Evolutionary conservation across 1,140 invertebrate species (phyloP), one percentile per base, ranked within the genome.

Genomic region (Cardiocondyla obscurior): DNA sequence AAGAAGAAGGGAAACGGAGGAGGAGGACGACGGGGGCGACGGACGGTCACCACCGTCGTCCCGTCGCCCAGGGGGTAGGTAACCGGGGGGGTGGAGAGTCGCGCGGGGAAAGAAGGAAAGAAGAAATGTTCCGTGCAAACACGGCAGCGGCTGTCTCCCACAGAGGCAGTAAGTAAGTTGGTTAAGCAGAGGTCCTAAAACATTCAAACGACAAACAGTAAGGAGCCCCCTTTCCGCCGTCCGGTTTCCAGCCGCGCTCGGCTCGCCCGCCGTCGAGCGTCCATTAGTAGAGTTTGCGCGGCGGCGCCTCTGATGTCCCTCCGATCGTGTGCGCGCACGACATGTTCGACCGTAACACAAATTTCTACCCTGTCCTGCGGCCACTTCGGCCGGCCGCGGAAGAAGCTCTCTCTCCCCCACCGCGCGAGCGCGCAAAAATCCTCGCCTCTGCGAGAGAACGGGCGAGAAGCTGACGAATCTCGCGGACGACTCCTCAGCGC

Each of bases 231-330:
- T 89, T 85, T 89, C 81, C 51, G 67, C 44, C 64, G 74, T 64
- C 60, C 44, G 22, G 33, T 42, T 73, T 69, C 67, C 30, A 30
- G 67, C n/a, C n/a, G n/a, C 30, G 69, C 33, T 74, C 79, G 25
- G 70, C 7, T 76, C 70, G 67, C 83, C 83, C 83, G 81, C 70
- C 55, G 55, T 83, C 88, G 84, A 86, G 82, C 79, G 90, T 93
- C 92, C 93, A 94, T 94, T 93, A 94, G 93, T 90, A 84, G 89
- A 93, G 93, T 94, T 94, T 94, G 93, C 93, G 93, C 88, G 93
- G 92, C 93, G 93, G 93, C 90, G 85, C 86, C 90, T 94, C 89
- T 94, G 93, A 94, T 91, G 91, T 94, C 88, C 81, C 7, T 12
- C 83, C 82, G 89, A 88, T 89, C 85, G 81, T 44, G 76, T 83